phyloP scores from a whole-genome alignment of 2,888 invertebrate species.

The Trissolcus japonicus region DNA sequence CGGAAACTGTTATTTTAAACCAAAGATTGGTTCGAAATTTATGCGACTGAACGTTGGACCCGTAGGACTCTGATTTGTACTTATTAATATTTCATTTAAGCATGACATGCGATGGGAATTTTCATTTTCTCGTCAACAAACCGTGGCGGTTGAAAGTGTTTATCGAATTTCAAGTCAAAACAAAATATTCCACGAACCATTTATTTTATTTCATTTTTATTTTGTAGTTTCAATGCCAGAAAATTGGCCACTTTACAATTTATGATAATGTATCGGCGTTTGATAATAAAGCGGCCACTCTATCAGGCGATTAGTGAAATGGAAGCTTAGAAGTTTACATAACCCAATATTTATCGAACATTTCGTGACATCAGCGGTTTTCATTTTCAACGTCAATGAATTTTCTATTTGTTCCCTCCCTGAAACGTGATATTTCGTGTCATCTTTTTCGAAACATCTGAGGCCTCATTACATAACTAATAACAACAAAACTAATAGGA shows the following conservation, averaged over 20 bases:
- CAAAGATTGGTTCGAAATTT: background rate
- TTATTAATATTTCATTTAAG: too few species aligned
- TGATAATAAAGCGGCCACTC: conserved; percentile 10
- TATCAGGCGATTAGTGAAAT: conserved; percentile 14
- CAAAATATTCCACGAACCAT: background rate
- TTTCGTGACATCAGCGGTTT: conserved; percentile 43
- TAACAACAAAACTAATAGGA: conserved; percentile 1
- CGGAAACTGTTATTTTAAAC: too few species aligned
- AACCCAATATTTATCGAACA: conserved; percentile 39
- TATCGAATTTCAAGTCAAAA: background rate
- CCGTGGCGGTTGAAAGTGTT: background rate
- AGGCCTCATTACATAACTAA: conserved; percentile 21
- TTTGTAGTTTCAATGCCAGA: conserved; percentile 1
- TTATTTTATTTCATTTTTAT: background rate
- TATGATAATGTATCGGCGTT: conserved; percentile 20
- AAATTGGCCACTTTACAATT: conserved; percentile 12
- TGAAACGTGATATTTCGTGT: conserved; percentile 8
- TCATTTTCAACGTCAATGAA: conserved; percentile 2
- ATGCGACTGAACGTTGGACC: background rate
- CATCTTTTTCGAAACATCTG: conserved; percentile 17
- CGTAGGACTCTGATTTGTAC: too few species aligned
- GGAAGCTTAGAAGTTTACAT: conserved; percentile 16
- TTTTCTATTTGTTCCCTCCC: conserved; percentile 14
- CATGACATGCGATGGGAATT: background rate
- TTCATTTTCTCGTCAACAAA: background rate